Percentiles rank a stretch among this genome's conserved stretches.
Evolutionary conservation across 2,888 invertebrate species (phyloP).

Genomic region (Rhamphomyia laevipes): DNA sequence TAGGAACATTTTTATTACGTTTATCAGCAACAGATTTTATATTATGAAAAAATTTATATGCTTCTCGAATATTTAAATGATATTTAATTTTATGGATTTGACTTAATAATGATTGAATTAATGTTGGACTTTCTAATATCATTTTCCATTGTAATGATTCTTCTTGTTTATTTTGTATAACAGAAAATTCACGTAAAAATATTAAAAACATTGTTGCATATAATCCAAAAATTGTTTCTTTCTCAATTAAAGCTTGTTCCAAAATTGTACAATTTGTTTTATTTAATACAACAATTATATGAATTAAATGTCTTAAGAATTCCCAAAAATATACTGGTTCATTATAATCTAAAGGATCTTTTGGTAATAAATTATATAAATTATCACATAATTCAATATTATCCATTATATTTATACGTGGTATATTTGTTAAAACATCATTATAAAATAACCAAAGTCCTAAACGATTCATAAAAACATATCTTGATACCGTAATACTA

Average conservation of each 20-base stretch:
- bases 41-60: not conserved
- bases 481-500: not conserved
- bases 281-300: constrained; percentile 3
- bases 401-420: not conserved
- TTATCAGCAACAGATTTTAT: constrained; percentile 1
- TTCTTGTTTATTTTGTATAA: no score
- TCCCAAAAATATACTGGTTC: constrained; percentile 9
- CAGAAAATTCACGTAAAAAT: constrained; percentile 5
- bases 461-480: constrained; percentile 1
- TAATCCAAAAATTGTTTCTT: constrained; percentile 2
- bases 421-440: constrained; percentile 1
- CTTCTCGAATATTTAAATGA: not conserved
- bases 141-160: not conserved
- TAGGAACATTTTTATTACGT: not conserved
- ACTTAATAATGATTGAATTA: not conserved
- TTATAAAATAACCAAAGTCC: constrained; percentile 9
- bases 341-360: constrained; percentile 1
- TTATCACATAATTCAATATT: constrained; percentile 5
- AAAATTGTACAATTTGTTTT: not conserved
- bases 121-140: not conserved
- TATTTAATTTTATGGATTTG: not conserved
- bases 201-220: constrained; percentile 7
- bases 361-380: not conserved
- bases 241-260: not conserved
- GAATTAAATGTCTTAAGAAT: constrained; percentile 6